These are phyloP conservation scores for Umimayanthus chanpuru DNA, from an alignment of 92 coral and sea anemone genomes.

Conservation along the genomic window DNA sequence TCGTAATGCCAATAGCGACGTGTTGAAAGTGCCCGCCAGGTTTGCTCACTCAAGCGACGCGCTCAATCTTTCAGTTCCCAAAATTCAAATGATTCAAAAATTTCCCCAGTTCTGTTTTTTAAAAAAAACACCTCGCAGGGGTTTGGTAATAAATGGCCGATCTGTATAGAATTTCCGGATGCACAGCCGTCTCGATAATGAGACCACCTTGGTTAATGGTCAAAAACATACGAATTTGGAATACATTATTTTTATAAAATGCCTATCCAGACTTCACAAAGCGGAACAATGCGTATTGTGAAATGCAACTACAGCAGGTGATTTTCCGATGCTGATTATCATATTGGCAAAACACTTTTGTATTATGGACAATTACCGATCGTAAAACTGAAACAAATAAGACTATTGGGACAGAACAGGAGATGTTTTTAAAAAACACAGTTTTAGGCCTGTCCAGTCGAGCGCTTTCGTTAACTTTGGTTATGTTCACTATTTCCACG, in stretches of 20 bases:
- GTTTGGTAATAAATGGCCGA: neutral
- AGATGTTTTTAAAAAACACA: too few species aligned
- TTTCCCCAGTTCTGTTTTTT: neutral
- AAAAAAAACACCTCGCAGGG: neutral
- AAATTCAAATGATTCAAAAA: neutral
- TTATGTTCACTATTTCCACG: too few species aligned
- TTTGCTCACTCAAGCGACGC: neutral
- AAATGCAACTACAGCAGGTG: neutral
- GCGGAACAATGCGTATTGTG: neutral
- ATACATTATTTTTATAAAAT: too few species aligned
- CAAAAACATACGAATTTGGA: neutral
- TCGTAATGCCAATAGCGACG: neutral
- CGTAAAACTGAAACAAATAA: too few species aligned
- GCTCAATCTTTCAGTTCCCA: neutral
- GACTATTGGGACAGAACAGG: too few species aligned
- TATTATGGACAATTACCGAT: too few species aligned
- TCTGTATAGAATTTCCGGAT: neutral
- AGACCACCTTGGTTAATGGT: neutral
- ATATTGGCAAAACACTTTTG: neutral
- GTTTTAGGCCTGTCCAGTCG: too few species aligned
- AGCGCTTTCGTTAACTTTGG: too few species aligned
- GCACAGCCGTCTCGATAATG: neutral
- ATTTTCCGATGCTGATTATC: too few species aligned
- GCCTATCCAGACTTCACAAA: too few species aligned
- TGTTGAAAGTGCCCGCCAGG: too few species aligned